Base-by-base conservation (phyloP, 2,888 invertebrate genomes). In the Troides helena region DNA sequence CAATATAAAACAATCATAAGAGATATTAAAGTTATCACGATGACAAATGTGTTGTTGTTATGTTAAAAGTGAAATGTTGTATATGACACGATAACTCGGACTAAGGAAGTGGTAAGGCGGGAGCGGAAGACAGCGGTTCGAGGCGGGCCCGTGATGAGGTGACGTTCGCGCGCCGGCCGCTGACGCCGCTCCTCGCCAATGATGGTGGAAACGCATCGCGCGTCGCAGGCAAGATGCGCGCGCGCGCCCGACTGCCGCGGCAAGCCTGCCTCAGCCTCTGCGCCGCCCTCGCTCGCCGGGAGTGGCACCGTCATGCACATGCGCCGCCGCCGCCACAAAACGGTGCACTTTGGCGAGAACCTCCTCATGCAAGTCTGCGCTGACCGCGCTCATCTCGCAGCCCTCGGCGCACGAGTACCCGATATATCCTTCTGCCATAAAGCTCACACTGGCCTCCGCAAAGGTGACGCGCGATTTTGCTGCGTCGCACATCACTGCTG, bases 291-390 rank as follows among this genome's bases (percentile, higher is more conserved):
- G 77, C 89, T 88, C 78, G 87, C 88, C 80, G 92, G 91, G 84
- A 89, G 90, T 80, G 88, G 87, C 80, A 89, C 86, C 77, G 85
- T 87, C 76, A 92, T 95, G 82, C 95, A 94, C 77, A 90, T 95
- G 72, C 95, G 95, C 67, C 94, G 96, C 70, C 94, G 96, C 68
- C 94, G 96, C 71, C 96, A 96, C 89, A 96, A 96, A 87, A 96
- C 96, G 65, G 96, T 96, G 65, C 96, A 96, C 86, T 96, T 96
- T 82, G 96, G 96, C 71, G 96, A 96, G 82, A 96, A 96, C 85
- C 93, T 96, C 43, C 85, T 96, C 76, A 94, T 95, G 86, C 95
- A 96, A 86, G 95, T 96, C 67, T 95, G 95, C 85, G 95, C 95
- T 74, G 95, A 96, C 86, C 94, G 95, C 70, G 95, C 92, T 23